phyloP scores from a whole-genome alignment of 2,113 vertebrate genomes.

The Falcunculus frontatus region DNA sequence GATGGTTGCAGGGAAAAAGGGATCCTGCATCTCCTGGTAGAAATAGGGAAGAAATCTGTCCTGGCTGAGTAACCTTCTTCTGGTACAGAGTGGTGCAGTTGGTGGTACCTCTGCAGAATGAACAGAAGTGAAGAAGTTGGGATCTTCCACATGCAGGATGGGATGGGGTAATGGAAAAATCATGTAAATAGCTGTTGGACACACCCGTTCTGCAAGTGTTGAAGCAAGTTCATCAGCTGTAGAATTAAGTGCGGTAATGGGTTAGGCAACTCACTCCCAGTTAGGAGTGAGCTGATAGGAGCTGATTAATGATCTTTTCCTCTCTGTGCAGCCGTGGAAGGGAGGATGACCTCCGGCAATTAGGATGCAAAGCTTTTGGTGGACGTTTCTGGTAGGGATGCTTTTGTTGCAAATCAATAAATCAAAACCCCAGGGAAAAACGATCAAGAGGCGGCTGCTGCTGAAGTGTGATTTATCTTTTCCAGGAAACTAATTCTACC shows the following conservation, averaged over 20 bases:
- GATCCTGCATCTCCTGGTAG: not conserved
- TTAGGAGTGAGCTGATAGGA: not conserved
- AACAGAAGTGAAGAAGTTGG: not conserved
- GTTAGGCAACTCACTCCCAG: not conserved
- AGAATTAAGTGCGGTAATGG: not conserved
- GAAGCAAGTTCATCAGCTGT: not conserved
- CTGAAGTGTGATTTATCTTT: not conserved
- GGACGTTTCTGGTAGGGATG: not conserved
- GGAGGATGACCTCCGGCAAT: not conserved
- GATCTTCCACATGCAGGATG: not conserved
- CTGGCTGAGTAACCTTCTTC: not conserved
- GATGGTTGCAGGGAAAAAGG: not conserved
- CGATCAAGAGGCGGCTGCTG: not conserved
- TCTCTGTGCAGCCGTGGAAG: not conserved
- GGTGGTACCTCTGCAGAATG: not conserved
- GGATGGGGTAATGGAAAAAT: not conserved
- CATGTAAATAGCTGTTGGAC: not conserved
- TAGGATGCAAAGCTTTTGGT: not conserved
- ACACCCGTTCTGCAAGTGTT: fast-evolving
- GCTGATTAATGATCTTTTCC: not conserved
- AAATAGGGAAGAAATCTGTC: not conserved
- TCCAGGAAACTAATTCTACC: not conserved
- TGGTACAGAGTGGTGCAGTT: not conserved
- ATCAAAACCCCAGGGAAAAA: not conserved
- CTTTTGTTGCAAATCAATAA: slow-evolving; percentile 5